Base-by-base conservation (phyloP, 2,797 vertebrate genomes). In the Hapalemur alaotrensis region DNA sequence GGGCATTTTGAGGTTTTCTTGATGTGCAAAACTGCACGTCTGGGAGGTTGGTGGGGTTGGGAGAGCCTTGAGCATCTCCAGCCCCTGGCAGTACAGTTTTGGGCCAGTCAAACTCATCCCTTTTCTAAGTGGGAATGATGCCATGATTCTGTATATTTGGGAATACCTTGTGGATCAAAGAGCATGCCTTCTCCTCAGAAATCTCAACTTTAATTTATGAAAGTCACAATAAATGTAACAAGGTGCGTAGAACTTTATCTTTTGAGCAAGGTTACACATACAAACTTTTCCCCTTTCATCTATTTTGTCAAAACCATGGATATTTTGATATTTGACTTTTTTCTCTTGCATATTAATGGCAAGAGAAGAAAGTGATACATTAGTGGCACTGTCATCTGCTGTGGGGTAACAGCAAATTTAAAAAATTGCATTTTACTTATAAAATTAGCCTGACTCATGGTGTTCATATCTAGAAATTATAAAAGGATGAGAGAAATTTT, bases 311-410 rank as follows among this genome's bases (percentile, higher is more conserved):
- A 88, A 91, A 25, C 13, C 18, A 57, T 38, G 18, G 10, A 20
- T 89, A 65, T 82, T 82, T 93, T 95, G 32, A 73, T 72, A 52
- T 20, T 57, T 93, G 46, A 91, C 25, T 35, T 65, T 91, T 89
- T 89, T 63, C 18, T 72, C 10, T 72, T 84, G n/a, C 78, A 69
- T 54, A 28, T 41, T 69, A 46, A 59, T 59, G 28, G 41, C 4
- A 22, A 46, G 30, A 59, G 57, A 86, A 69, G 8, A 75, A 81
- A 30, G 17, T 25, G 13, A 82, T 15, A 22, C 28, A 93, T n/a
- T 57, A 35, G 25, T 28, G 30, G n/a, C 22, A 46, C 50, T 41
- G 13, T 70, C 43, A 89, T 72, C 81, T 35, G 30, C 73, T 89
- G 46, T 25, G 25, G 50, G 35, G 28, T 76, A 41, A 59, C 18